Percentiles rank a stretch among this genome's conserved stretches.
Evolutionary conservation across 1,140 invertebrate genomes (phyloP).

Genomic region (Dendrolimus kikuchii): DNA sequence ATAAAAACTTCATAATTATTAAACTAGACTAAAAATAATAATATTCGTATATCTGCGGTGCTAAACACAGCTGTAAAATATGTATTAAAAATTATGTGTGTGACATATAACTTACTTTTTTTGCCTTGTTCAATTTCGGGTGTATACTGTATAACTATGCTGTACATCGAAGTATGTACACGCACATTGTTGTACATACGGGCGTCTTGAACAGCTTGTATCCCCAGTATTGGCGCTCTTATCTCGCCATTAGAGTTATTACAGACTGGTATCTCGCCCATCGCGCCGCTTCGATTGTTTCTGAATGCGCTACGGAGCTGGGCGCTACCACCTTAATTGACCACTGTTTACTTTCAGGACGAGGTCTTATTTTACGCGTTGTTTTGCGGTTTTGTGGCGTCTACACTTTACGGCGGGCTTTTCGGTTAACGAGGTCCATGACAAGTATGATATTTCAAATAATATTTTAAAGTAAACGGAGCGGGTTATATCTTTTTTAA

Average conservation of each 20-base stretch:
- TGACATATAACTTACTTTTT: no score
- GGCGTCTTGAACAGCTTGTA: conserved; percentile 36
- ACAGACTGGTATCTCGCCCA: conserved; percentile 58
- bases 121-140: no score
- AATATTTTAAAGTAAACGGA: no score
- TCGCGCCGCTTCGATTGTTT: conserved; percentile 69
- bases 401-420: conserved; percentile 16
- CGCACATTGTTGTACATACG: conserved; percentile 35
- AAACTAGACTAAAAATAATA: no score
- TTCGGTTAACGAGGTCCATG: not conserved
- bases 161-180: conserved; percentile 36
- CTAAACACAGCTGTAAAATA: conserved; percentile 4
- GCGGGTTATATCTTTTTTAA: no score
- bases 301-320: conserved; percentile 54
- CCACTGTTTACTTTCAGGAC: conserved; percentile 61
- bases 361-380: conserved; percentile 56
- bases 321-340: conserved; percentile 62
- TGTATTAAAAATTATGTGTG: not conserved
- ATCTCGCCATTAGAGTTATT: conserved; percentile 70
- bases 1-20: no score
- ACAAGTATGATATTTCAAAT: no score
- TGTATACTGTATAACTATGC: not conserved
- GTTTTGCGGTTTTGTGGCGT: conserved; percentile 33
- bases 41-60: conserved; percentile 10
- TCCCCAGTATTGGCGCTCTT: conserved; percentile 44